Evolutionary conservation across 1,140 invertebrate genomes (phyloP), one percentile per base, ranked within the genome.

Genomic region (Hetaerina americana): DNA sequence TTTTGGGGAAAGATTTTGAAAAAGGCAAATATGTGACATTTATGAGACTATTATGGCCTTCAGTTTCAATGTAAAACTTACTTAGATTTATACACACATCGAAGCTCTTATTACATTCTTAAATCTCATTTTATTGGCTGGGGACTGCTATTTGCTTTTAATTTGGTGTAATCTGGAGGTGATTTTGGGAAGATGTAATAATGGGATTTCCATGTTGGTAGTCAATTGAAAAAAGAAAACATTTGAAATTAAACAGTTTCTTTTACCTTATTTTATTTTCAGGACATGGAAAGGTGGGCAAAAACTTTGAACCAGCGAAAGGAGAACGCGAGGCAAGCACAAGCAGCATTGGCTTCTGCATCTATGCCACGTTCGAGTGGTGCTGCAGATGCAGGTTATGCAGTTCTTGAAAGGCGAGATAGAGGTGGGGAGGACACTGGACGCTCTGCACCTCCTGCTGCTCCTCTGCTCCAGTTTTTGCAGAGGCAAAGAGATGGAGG

Each of bases 301-400:
- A 96, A 98, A 78, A 95, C 93, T 5, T 83, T 98, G 70, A 98
- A 99, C 82, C 95, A 98, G 78, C 95, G 96, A 82, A 98, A 98
- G 81, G 95, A 98, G 76, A 90, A 87, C 73, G 87, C 15, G 83
- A 84, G 72, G 84, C 87, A 70, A 82, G 85, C 74, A 78, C 81
- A 0, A 80, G 81, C 72, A 80, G n/a, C 57, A 10, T 40, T 72
- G 66, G 72, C 69, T 70, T 70, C 76, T 10, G 70, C 73, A 10
- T 67, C 72, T 49, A 57, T 71, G 12, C 27, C 73, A 24, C 78
- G 75, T 73, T 76, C 75, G 67, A 86, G 84, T 71, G 90, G 89
- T 12, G 90, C 93, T 26, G 94, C 94, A 1, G 95, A 96, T 82
- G 92, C 94, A 66, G 94, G 93, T 3, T 96, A 93, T 79, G 91